phyloP scores from a whole-genome alignment of 1,140 invertebrate species.

The Panulirus ornatus region DNA sequence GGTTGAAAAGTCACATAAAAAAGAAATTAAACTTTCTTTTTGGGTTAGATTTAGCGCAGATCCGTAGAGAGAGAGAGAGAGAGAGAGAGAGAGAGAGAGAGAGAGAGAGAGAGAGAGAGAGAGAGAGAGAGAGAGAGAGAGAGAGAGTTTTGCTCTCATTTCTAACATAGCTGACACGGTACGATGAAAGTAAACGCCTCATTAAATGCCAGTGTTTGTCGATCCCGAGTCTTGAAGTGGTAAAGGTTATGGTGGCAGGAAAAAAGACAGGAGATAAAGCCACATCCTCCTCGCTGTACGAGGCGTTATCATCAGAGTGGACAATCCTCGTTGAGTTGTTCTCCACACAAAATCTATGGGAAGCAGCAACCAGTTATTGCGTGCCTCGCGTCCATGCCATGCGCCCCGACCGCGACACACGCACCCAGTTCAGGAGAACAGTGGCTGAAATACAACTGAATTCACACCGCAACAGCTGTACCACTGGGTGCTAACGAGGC shows the following conservation, averaged over 20 bases:
- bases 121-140: conserved; percentile 7
- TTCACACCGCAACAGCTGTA: too few species aligned
- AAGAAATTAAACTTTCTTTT: neutral
- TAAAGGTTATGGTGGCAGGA: neutral
- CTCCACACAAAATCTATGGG: too few species aligned
- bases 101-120: neutral
- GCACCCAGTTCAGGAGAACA: too few species aligned
- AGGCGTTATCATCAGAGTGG: neutral
- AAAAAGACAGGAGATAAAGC: neutral
- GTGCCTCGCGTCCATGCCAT: too few species aligned
- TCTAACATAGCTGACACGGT: neutral
- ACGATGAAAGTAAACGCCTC: neutral
- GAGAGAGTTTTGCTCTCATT: too few species aligned
- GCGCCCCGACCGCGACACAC: too few species aligned
- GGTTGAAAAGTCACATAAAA: neutral
- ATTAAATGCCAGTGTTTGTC: neutral
- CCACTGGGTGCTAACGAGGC: too few species aligned
- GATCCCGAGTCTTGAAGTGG: neutral
- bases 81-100: neutral
- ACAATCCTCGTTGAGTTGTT: neutral
- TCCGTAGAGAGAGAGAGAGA: neutral
- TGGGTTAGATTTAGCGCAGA: neutral
- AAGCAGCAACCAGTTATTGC: too few species aligned
- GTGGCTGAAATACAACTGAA: too few species aligned
- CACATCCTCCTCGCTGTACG: neutral